Percentiles rank a stretch among this genome's conserved stretches.
Conservation (phyloP, 2,113 vertebrate genomes). For the Vulpes lagopus region DNA sequence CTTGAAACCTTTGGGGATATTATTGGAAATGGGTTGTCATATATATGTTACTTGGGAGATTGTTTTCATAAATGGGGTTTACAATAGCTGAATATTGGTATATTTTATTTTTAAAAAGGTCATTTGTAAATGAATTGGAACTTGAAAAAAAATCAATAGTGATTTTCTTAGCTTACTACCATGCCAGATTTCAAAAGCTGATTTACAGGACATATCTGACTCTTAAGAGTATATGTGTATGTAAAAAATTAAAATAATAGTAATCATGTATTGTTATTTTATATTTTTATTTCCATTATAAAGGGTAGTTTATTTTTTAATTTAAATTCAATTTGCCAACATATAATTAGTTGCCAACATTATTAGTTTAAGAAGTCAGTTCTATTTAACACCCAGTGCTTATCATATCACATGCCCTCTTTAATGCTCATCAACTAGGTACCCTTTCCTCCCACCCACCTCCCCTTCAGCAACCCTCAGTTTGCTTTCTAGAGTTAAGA, state of each 20-base stretch:
- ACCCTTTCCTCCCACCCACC: no score
- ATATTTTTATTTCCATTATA: constrained; percentile 13
- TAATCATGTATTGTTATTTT: neutral
- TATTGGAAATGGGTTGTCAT: constrained; percentile 23
- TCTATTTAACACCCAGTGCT: no score
- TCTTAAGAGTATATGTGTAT: neutral
- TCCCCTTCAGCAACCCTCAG: no score
- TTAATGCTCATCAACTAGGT: no score
- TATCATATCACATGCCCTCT: no score
- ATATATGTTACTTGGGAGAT: neutral
- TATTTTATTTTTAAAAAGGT: constrained; percentile 58
- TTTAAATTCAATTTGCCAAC: no score
- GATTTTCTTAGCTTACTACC: constrained; percentile 10
- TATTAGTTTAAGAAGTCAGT: no score
- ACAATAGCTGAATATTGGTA: neutral
- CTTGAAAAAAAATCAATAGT: neutral
- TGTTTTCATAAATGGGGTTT: neutral
- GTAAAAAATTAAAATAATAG: constrained; percentile 15
- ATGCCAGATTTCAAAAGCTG: neutral
- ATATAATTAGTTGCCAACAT: no score
- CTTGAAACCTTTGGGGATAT: neutral
- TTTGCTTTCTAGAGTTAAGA: no score
- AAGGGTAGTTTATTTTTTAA: neutral
- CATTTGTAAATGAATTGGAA: constrained; percentile 49
- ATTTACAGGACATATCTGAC: neutral